These are phyloP conservation scores for Columba guinea DNA, from an alignment of 2,797 vertebrate species.

Conservation along the genomic window DNA sequence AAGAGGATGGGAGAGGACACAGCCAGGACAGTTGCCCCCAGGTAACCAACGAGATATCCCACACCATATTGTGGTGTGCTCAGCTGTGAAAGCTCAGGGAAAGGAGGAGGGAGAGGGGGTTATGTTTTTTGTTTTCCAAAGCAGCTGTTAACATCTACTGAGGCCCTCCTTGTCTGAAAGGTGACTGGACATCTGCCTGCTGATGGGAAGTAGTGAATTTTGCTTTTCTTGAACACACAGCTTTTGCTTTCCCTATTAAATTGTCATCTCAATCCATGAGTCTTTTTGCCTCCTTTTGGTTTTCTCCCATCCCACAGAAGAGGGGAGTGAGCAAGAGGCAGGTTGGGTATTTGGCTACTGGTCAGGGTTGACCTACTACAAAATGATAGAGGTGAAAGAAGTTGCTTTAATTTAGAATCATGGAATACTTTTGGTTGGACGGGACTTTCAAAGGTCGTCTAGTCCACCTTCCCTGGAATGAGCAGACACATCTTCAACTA, in stretches of 20 bases:
- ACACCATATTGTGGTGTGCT: not conserved
- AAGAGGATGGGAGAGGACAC: not conserved
- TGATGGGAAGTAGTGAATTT: not conserved
- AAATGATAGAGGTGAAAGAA: not conserved
- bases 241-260: not conserved
- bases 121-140: not conserved
- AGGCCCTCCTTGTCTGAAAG: not conserved
- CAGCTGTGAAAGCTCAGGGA: not conserved
- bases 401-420: not conserved
- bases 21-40: not conserved
- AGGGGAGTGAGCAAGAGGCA: not conserved
- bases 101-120: not conserved
- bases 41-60: not conserved
- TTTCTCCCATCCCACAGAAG: not conserved
- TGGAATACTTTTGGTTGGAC: too few species aligned
- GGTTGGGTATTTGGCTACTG: not conserved
- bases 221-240: not conserved
- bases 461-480: too few species aligned
- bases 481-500: too few species aligned
- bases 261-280: rapidly evolving
- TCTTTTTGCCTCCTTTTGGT: not conserved
- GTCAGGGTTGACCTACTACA: not conserved
- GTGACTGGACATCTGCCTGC: not conserved
- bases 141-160: rapidly evolving
- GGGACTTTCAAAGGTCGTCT: too few species aligned